Evolutionary conservation across 1,140 invertebrate genomes (phyloP), one percentile per base, ranked within the genome.

Genomic region (Hyles vespertilio): DNA sequence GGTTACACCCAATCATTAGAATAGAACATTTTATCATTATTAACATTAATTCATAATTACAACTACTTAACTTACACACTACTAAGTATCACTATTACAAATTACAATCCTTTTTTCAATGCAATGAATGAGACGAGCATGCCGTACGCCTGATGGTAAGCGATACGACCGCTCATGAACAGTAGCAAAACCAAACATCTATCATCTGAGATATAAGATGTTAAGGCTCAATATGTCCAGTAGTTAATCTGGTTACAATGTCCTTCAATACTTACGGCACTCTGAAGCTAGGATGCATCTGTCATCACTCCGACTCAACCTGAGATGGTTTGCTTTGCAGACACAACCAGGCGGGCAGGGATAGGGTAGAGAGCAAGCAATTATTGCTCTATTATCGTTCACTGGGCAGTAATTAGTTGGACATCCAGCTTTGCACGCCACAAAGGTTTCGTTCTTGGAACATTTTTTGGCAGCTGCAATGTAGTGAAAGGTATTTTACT

Each of bases 241-340:
- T 40, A 40, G 4, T 40, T 40, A 8, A 48, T n/a, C n/a, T 10
- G 5, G 12, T 10, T 10, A 48, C 7, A 22, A 48, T 48, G 10
- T 4, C n/a, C 2, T 11, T 10, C 10, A 56, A 12, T 45, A 72
- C 80, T 78, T 72, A 83, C 80, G 80, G 46, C 80, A 83, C 4
- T 74, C 71, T 7, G 64, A 61, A 52, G 65, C 55, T n/a, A 70
- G 40, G 8, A 83, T 72, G 56, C 80, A 83, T n/a, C 34, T 70
- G 0, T 58, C 6, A 34, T 77, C 63, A 6, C 70, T 51, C 1
- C 10, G 0, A 56, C 72, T 76, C n/a, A 62, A 52, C 12, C 61
- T 59, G 32, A 48, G 66, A 53, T 77, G 70, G 40, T 70, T 66
- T 5, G 3, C 12, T 56, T 68, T 58, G 36, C 80, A 80, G 32